A percentile compares a stretch with the other conserved stretches of the same genome.
Evolutionary conservation across 2,113 vertebrate genomes (phyloP).

Genomic region (Albula glossodonta): DNA sequence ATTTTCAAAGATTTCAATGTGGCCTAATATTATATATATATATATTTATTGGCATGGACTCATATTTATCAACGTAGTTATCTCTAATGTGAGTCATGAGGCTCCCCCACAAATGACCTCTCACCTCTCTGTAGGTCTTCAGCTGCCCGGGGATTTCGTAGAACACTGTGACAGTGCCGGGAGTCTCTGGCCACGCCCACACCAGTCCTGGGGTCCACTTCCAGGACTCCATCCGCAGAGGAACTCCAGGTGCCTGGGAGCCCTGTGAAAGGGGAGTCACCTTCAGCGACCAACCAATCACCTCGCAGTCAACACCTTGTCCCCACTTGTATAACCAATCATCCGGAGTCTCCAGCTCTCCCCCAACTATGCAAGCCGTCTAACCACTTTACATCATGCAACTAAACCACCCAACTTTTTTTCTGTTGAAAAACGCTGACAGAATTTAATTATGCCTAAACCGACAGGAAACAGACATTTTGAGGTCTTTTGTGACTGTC

Average conservation of each 20-base stretch:
- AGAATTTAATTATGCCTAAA: no score
- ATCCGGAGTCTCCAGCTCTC: background rate
- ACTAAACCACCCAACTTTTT: background rate
- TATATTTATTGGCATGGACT: no score
- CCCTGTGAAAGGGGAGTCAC: constrained; percentile 58
- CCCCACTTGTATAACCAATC: background rate
- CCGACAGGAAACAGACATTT: no score
- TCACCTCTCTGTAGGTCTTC: constrained; percentile 82
- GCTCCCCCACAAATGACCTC: no score
- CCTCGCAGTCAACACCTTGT: background rate
- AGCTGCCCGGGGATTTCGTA: constrained; percentile 84
- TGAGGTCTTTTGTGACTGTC: no score
- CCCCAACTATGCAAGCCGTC: background rate
- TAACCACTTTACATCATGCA: background rate
- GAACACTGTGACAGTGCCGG: constrained; percentile 78
- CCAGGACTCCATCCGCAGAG: constrained; percentile 73
- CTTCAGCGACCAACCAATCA: background rate
- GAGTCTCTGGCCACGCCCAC: constrained; percentile 80
- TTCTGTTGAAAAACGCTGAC: no score
- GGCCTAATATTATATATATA: no score
- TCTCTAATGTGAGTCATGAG: no score
- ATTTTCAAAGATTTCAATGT: no score
- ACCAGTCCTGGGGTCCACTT: constrained; percentile 79
- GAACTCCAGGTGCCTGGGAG: constrained; percentile 82
- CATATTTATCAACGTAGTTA: no score